Percentiles rank a stretch among this genome's conserved stretches.
phyloP scores from a whole-genome alignment of 2,888 invertebrate genomes.

The Dicycla oo region DNA sequence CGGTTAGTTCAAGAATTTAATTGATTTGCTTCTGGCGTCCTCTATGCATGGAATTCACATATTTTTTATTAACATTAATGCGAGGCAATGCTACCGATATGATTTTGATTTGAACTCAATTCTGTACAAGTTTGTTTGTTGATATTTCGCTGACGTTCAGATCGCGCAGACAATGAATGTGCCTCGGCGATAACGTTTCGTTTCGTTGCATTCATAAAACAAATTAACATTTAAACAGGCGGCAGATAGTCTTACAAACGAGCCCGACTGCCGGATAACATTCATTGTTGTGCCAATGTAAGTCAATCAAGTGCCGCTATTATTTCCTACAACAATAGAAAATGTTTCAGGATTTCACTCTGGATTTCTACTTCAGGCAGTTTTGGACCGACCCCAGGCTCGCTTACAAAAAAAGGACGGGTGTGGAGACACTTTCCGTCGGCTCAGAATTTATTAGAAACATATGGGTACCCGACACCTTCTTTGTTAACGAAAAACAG shows the following conservation, averaged over 20 bases:
- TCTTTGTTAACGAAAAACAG: constrained; percentile 99
- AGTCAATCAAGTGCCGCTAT: constrained; percentile 50
- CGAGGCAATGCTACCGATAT: not conserved
- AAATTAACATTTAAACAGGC: constrained; percentile 51
- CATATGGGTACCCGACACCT: constrained; percentile 99
- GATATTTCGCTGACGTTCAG: constrained; percentile 38
- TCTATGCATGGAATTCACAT: not conserved
- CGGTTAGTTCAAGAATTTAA: not conserved
- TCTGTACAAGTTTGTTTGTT: constrained; percentile 44
- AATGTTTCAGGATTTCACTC: constrained; percentile 95
- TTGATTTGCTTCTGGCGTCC: not conserved
- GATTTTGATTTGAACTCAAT: constrained; percentile 4
- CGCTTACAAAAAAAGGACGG: constrained; percentile 96
- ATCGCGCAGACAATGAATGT: constrained; percentile 57
- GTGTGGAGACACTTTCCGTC: constrained; percentile 97
- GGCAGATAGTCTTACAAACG: constrained; percentile 42
- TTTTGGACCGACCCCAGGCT: constrained; percentile 99
- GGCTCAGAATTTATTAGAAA: constrained; percentile 98
- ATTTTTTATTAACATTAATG: not conserved
- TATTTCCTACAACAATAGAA: constrained; percentile 54
- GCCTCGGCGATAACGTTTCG: constrained; percentile 44
- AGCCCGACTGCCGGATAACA: constrained; percentile 52
- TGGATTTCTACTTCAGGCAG: constrained; percentile 99
- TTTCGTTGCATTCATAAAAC: constrained; percentile 48
- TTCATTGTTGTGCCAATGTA: constrained; percentile 59